Evolutionary conservation across 1,140 invertebrate genomes (phyloP).

Genomic region (Ceratina calcarata): DNA sequence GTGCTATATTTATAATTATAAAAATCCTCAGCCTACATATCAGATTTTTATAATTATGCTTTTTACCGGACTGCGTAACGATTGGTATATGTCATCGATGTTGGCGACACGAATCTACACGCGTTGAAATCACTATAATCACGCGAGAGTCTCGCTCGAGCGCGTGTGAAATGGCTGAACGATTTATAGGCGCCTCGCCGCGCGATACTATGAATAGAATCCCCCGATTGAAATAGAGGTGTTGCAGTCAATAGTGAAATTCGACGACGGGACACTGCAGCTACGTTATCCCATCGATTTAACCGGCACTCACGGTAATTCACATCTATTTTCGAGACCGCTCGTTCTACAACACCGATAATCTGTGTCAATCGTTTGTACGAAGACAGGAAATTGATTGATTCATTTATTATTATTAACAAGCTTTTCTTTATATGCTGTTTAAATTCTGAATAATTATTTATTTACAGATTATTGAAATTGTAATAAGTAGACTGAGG

Average conservation of each 20-base stretch:
- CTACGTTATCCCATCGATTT: neutral
- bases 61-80: neutral
- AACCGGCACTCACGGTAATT: neutral
- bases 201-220: constrained; percentile 33
- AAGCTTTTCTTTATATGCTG: no score
- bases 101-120: neutral
- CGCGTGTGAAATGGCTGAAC: constrained; percentile 43
- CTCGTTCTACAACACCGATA: no score
- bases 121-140: constrained; percentile 9
- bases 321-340: neutral
- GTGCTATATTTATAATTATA: no score
- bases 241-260: constrained; percentile 40
- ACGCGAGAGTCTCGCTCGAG: constrained; percentile 1
- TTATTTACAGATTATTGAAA: no score
- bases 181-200: constrained; percentile 37
- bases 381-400: no score
- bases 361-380: neutral
- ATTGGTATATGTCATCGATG: no score
- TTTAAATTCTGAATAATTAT: no score
- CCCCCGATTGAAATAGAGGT: constrained; percentile 49
- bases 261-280: constrained; percentile 11
- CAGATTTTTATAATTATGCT: neutral
- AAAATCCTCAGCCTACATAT: no score
- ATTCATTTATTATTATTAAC: no score
- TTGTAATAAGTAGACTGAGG: no score